Percentiles rank a stretch among this genome's conserved stretches.
These are phyloP conservation scores for Labrus mixtus DNA, from an alignment of 2,113 vertebrate genomes.

Conservation along the genomic window DNA sequence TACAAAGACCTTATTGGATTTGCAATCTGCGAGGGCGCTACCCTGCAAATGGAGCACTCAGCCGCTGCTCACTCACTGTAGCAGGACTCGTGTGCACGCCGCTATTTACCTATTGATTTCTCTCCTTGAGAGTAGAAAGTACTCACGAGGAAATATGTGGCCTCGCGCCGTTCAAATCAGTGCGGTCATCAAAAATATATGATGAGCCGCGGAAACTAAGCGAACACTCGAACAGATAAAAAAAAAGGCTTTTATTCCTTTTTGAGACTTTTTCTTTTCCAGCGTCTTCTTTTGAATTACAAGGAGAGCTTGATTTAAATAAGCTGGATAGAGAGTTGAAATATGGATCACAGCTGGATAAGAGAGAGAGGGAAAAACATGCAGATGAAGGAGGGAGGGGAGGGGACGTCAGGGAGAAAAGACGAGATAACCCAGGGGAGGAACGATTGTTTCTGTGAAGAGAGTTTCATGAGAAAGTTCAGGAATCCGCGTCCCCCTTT, in stretches of 20 bases:
- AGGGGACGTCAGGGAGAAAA: constrained; percentile 30
- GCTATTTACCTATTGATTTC: constrained; percentile 63
- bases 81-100: neutral
- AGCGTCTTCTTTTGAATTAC: constrained; percentile 33
- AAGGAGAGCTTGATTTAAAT: constrained; percentile 51
- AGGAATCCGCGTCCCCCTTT: constrained; percentile 25
- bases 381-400: neutral
- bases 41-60: constrained; percentile 58
- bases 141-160: constrained; percentile 57
- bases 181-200: constrained; percentile 51
- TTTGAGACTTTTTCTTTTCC: neutral
- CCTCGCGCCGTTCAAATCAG: constrained; percentile 16
- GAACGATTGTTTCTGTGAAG: constrained; percentile 40
- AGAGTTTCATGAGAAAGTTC: constrained; percentile 61
- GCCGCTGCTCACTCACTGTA: constrained; percentile 49
- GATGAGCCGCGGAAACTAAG: constrained; percentile 25
- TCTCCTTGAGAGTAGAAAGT: constrained; percentile 56
- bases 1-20: constrained; percentile 52
- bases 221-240: constrained; percentile 10
- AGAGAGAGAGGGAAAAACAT: constrained; percentile 16
- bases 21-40: constrained; percentile 22
- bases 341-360: constrained; percentile 71
- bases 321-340: constrained; percentile 17
- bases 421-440: constrained; percentile 39
- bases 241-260: neutral